phyloP scores from a whole-genome alignment of 2,113 vertebrate species.

The Nesogale talazaci region DNA sequence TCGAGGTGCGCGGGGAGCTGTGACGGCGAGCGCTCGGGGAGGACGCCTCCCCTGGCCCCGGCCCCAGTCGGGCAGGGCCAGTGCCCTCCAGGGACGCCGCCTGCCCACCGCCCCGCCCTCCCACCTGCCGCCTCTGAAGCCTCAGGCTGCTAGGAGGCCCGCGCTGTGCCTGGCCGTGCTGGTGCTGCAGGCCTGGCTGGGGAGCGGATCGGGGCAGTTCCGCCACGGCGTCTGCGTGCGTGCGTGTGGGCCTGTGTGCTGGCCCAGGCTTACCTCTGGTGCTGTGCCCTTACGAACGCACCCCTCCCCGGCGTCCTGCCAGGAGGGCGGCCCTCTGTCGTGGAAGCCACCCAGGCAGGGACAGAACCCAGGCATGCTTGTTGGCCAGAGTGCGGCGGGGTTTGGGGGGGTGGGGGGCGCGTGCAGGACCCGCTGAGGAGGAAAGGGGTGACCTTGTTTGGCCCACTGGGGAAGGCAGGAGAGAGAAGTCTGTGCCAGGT shows the following conservation, averaged over 20 bases:
- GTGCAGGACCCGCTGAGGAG: neutral
- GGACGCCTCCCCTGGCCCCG: neutral
- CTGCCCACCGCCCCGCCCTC: slow-evolving; percentile 50
- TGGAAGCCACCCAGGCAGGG: neutral
- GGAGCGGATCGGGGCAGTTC: neutral
- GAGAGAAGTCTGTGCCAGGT: neutral
- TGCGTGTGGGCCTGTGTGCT: neutral
- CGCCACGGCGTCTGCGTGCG: too few species aligned
- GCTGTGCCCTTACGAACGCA: neutral
- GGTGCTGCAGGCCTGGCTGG: fast-evolving
- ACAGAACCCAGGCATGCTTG: neutral
- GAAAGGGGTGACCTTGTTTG: neutral
- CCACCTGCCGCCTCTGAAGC: slow-evolving; percentile 12
- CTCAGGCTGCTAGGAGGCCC: neutral
- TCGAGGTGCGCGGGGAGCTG: slow-evolving; percentile 48
- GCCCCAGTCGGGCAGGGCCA: neutral
- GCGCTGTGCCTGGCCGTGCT: neutral
- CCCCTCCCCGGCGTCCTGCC: neutral
- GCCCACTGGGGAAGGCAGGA: neutral
- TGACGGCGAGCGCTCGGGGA: neutral
- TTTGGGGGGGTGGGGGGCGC: neutral
- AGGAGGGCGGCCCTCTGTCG: neutral
- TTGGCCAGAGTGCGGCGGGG: neutral
- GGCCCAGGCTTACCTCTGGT: neutral
- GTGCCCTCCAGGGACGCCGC: slow-evolving; percentile 43